Base-by-base conservation (phyloP, 2,797 vertebrate species). In the Xenentodon cancila region DNA sequence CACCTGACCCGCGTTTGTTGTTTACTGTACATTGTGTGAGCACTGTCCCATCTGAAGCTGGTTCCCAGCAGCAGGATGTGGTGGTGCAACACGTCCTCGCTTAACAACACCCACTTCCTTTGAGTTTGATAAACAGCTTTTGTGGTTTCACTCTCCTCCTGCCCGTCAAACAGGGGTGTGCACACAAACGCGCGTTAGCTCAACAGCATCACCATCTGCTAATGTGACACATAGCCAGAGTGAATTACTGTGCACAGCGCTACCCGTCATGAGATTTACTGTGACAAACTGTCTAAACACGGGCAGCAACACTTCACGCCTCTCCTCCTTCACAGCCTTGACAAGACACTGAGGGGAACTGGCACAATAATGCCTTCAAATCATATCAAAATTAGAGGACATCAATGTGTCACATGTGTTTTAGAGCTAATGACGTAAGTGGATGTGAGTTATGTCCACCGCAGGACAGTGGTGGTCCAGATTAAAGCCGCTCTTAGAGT, bases 81-180 rank as follows among this genome's bases (percentile, higher is more conserved):
- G 89, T 86, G 64, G 64, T 53, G 77, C 59, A 80, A 84, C 82
- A 82, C 71, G 81, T 88, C 86, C 88, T 88, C 61, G 81, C 84
- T 87, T 67, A 92, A 91, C 87, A 93, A 93, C 93, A 89, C 91
- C 92, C 91, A 94, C 90, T 94, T 94, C 94, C 94, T 93, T 82
- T 86, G 84, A 92, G 88, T 92, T 93, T 93, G 92, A 94, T 92
- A 93, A 94, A 94, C 92, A 94, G 90, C 89, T 66, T 25, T 69
- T 92, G 92, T 45, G 92, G 92, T 91, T 94, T 91, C 76, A 80
- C 60, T 86, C 78, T 77, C 81, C 85, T 81, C 69, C 84, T 80
- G 86, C 81, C 83, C 56, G 70, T 84, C 81, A 80, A 76, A 73
- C 73, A 71, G 64, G 82, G 60, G 55, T 45, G 53, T 22, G 59